Evolutionary conservation across 2,113 vertebrate species (phyloP).

Genomic region (Thamnophis sirtalis): DNA sequence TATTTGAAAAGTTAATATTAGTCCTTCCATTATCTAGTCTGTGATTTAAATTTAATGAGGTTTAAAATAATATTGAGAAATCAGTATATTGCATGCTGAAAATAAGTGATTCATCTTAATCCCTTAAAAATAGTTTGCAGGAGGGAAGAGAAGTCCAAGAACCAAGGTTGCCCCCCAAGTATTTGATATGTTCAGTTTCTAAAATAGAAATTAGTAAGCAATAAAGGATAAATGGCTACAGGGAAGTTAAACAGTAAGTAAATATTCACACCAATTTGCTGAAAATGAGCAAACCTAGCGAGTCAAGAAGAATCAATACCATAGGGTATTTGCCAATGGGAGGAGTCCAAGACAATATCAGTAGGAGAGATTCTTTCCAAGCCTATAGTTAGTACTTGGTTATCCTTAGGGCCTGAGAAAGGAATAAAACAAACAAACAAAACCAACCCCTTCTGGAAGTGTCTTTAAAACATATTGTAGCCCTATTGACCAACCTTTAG

Average conservation of each 20-base stretch:
- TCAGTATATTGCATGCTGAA: background rate
- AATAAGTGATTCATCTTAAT: background rate
- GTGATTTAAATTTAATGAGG: background rate
- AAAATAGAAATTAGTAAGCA: background rate
- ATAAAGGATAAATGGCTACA: slow-evolving; percentile 18
- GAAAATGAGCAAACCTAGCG: slow-evolving; percentile 34
- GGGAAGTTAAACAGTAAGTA: slow-evolving; percentile 19
- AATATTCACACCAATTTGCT: slow-evolving; percentile 27
- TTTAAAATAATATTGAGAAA: background rate
- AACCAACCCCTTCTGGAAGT: background rate
- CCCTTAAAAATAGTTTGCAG: background rate
- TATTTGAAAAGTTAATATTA: background rate
- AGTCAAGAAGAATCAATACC: background rate
- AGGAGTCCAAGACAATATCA: background rate
- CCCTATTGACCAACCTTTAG: background rate
- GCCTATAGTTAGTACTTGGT: background rate
- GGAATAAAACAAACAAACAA: background rate
- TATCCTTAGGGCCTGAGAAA: background rate
- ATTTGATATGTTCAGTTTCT: background rate
- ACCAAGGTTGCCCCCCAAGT: background rate
- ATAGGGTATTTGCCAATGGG: background rate
- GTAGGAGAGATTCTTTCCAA: background rate
- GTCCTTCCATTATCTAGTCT: background rate
- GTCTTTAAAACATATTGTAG: background rate
- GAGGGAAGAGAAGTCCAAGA: background rate